These are phyloP conservation scores for Budorcas taxicolor DNA, from an alignment of 2,113 vertebrate species.

Conservation along the genomic window DNA sequence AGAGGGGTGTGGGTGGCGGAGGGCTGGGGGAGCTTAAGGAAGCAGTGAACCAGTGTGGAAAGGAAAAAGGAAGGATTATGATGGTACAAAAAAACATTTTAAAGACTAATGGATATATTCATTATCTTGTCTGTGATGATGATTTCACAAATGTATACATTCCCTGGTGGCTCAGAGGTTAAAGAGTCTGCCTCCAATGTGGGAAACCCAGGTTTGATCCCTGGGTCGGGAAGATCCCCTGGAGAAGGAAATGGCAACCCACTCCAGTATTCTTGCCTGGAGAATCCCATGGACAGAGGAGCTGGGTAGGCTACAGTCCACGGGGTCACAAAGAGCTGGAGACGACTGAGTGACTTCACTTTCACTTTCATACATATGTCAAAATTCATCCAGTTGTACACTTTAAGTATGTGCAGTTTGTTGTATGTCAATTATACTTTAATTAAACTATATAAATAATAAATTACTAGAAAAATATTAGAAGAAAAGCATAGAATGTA, in stretches of 20 bases:
- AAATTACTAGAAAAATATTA: not conserved
- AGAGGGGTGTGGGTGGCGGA: fast-evolving
- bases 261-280: too few species aligned
- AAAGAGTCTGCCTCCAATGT: too few species aligned
- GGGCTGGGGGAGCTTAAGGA: not conserved
- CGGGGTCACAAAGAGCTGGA: too few species aligned
- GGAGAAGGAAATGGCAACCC: too few species aligned
- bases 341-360: too few species aligned
- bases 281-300: too few species aligned
- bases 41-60: not conserved
- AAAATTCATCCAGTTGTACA: not conserved
- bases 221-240: too few species aligned
- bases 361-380: not conserved
- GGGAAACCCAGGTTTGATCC: too few species aligned
- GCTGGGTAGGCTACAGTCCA: too few species aligned
- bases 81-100: not conserved
- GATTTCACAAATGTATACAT: not conserved
- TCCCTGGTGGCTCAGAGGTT: too few species aligned
- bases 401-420: not conserved
- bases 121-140: not conserved
- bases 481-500: not conserved
- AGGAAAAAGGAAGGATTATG: not conserved
- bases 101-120: not conserved
- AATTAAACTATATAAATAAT: not conserved
- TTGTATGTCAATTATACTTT: not conserved